Base-by-base conservation (phyloP, 2,113 vertebrate species). In the Misgurnus mizolepis region DNA sequence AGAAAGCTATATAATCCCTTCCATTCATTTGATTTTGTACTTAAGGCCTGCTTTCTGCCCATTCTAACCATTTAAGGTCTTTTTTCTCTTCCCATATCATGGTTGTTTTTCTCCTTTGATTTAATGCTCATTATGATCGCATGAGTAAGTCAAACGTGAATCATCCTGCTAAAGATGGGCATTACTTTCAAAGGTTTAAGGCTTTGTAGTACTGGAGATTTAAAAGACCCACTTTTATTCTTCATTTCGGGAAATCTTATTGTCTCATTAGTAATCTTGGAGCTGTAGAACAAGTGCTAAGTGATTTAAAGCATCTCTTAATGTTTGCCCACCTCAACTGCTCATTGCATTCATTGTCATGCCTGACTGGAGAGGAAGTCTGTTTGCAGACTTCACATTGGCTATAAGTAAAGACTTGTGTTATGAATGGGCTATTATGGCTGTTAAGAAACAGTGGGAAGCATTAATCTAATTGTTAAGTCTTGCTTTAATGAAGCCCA, bases 391-490 rank as follows among this genome's bases (percentile, higher is more conserved):
- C 85, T 88, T 85, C 83, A 76, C 80, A 77, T 87, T 39, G 81
- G 80, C 70, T 34, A 2, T 34, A 34, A 34, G 27, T 34, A 34
- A 2, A 34, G 27, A 34, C 27, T 34, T 34, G 27, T 34, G 27
- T 34, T 34, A 61, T 88, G 84, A 87, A 82, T 86, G 61, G 80
- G 85, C 81, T 50, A 85, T 85, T 83, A 79, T 83, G 82, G 80
- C 73, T 85, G 58, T 83, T 47, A 56, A 60, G 67, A 69, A 55
- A 69, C 55, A 49, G 40, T 34, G 43, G 55, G 72, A 45, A 70
- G 56, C 77, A 61, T 50, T 18, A 18, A 62, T 70, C 56, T 18
- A 53, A 79, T 61, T 69, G 14, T 49, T 61, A 15, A 68, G 65
- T 22, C 65, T 68, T n/a, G n/a, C 41, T 58, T 67, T 68, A 2